Evolutionary conservation across 2,797 vertebrate genomes (phyloP).

Genomic region (Mormyrus proboscirostris): DNA sequence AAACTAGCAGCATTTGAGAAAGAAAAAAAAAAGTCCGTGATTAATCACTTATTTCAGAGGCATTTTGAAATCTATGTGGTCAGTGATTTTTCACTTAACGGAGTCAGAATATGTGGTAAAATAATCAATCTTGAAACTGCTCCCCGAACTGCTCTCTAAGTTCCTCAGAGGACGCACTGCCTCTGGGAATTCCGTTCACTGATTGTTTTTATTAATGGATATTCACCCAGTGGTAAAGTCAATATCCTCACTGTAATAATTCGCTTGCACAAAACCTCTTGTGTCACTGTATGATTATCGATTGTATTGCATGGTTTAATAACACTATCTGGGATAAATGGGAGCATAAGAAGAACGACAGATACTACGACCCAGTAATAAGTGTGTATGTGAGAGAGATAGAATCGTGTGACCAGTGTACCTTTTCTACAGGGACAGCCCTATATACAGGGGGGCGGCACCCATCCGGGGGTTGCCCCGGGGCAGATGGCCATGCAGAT

Average conservation of each 20-base stretch:
- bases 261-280: neutral
- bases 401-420: neutral
- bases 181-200: neutral
- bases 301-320: neutral
- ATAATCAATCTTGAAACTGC: neutral
- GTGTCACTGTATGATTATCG: neutral
- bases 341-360: neutral
- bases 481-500: conserved; percentile 79
- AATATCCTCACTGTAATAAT: neutral
- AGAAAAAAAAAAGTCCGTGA: neutral
- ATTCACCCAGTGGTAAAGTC: neutral
- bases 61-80: neutral
- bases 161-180: neutral
- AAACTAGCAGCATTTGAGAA: neutral
- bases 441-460: conserved; percentile 60
- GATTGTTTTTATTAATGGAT: neutral
- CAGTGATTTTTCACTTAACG: neutral
- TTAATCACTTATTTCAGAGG: neutral
- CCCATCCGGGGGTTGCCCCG: conserved; percentile 58
- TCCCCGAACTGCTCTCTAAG: neutral
- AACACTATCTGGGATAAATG: neutral
- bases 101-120: neutral
- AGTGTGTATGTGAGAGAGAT: neutral
- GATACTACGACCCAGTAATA: neutral
- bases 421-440: conserved; percentile 59